Evolutionary conservation across 2,113 vertebrate species (phyloP), one percentile per base, ranked within the genome.

Genomic region (Pogona vitticeps): DNA sequence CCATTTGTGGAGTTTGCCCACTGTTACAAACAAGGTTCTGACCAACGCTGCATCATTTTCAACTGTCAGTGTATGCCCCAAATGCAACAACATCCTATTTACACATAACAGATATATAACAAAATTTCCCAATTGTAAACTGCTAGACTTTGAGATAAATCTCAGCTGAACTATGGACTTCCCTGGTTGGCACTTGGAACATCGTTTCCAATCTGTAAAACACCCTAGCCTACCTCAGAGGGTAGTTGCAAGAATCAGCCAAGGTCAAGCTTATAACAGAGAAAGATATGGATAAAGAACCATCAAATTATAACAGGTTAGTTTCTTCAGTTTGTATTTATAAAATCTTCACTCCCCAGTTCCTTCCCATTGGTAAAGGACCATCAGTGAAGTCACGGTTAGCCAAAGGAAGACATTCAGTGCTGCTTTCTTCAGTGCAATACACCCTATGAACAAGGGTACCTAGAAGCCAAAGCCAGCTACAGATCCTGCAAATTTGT

Each of bases 361-460:
- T 83, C 56, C 76, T 70, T 76, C 61, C 3, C 6, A 13, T 38
- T 85, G 38, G 4, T 52, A 71, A 87, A 93, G 70, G 33, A 58
- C 84, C 83, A 82, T 28, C 23, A 38, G 59, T 28, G 82, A 65
- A 71, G 86, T 9, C 42, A 88, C 76, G 81, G 36, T 0, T 75
- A 87, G 12, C 75, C 17, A 89, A 86, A 82, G 38, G 28, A 86
- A 89, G 88, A 90, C 31, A 83, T 84, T 88, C 68, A 18, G 31
- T 71, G 85, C 72, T 79, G 65, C n/a, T 72, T 88, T 88, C 82
- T 93, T 86, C 86, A 84, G 86, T 33, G 52, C 88, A 89, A 79
- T 58, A 42, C 42, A 42, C 75, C 75, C 67, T 83, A 71, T 56
- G 67, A 82, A 61, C 2, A 82, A 79, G 75, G 75, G 14, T 28